Conservation (phyloP, 2,797 vertebrate genomes). For the Hylomyscus alleni region DNA sequence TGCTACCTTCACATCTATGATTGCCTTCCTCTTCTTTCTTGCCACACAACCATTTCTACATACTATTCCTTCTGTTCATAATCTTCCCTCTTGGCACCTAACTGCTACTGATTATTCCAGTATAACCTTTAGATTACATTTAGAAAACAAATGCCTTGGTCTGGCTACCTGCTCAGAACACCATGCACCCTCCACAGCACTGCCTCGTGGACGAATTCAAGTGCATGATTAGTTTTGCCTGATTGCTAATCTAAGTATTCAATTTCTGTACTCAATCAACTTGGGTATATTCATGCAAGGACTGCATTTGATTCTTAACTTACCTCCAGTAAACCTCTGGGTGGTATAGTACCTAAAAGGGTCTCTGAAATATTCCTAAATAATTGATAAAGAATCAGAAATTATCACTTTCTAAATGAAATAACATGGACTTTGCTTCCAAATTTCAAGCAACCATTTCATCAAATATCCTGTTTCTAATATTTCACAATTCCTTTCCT, state of each 20-base stretch:
- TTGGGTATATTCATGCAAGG: background rate
- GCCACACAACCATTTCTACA: background rate
- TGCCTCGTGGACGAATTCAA: background rate
- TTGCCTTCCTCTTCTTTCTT: background rate
- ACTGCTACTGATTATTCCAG: background rate
- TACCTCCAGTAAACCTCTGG: background rate
- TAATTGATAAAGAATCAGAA: constrained; percentile 40
- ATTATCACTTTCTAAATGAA: constrained; percentile 45
- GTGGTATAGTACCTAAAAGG: background rate
- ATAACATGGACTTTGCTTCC: background rate
- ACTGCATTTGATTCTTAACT: background rate
- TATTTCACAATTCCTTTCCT: background rate
- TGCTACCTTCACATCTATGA: background rate
- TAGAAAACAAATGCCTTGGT: background rate
- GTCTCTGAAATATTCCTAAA: constrained; percentile 24
- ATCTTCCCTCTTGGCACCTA: background rate
- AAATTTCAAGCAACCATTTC: background rate
- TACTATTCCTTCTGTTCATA: background rate
- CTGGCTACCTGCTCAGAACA: background rate
- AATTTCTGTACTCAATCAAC: background rate
- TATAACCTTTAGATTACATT: background rate
- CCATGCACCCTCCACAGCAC: background rate
- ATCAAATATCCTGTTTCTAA: background rate
- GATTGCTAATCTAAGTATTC: background rate
- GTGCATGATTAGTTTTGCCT: background rate